phyloP scores from a whole-genome alignment of 2,113 vertebrate species.

The Pygathrix nemaeus region DNA sequence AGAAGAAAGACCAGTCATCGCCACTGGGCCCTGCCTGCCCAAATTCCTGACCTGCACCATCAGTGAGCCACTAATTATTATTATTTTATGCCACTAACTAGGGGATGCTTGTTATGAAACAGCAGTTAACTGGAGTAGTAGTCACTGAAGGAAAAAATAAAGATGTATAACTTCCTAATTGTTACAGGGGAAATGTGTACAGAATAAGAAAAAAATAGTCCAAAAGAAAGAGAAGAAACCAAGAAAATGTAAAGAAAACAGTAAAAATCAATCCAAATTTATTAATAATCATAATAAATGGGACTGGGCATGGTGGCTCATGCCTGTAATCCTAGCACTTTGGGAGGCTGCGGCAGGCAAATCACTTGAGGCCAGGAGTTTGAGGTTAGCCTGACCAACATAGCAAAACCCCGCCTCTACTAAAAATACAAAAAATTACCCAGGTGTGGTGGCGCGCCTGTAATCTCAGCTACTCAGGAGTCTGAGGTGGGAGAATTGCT shows the following conservation, averaged over 20 bases:
- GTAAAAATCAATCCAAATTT: background rate
- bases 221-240: background rate
- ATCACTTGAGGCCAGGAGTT: too few species aligned
- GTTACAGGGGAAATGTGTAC: background rate
- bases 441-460: too few species aligned
- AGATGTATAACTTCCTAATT: background rate
- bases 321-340: too few species aligned
- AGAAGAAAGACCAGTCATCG: too few species aligned
- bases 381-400: too few species aligned
- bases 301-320: too few species aligned
- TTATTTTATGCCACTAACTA: background rate
- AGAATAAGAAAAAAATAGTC: background rate
- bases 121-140: background rate
- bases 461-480: too few species aligned
- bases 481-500: too few species aligned
- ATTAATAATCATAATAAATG: background rate
- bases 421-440: too few species aligned
- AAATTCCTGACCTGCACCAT: background rate
- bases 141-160: background rate
- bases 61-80: background rate
- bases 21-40: background rate
- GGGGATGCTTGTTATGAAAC: background rate
- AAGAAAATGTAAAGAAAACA: background rate
- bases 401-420: too few species aligned
- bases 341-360: too few species aligned